Percentiles rank a stretch among this genome's conserved stretches.
phyloP scores from a whole-genome alignment of 2,113 vertebrate genomes.

The Cricetomys ansorgei region DNA sequence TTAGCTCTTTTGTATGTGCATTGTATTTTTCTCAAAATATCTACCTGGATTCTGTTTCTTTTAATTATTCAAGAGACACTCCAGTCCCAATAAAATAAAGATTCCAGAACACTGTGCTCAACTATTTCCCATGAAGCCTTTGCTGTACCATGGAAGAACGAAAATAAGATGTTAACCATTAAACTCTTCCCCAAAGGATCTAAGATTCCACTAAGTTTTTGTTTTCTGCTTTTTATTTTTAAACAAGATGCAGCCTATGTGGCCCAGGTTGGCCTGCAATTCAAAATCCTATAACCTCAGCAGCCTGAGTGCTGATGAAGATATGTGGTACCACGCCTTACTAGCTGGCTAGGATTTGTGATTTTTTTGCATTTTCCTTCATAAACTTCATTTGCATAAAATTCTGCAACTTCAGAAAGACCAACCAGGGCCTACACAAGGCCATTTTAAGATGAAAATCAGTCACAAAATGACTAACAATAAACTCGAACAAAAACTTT shows the following conservation, averaged over 20 bases:
- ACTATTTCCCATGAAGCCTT: slow-evolving; percentile 7
- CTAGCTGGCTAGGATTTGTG: neutral
- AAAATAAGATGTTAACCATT: neutral
- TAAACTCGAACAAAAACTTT: neutral
- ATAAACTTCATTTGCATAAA: neutral
- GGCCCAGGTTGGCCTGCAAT: neutral
- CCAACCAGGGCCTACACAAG: neutral
- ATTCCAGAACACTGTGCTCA: neutral
- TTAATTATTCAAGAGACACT: slow-evolving; percentile 25
- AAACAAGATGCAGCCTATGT: neutral
- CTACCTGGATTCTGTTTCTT: neutral
- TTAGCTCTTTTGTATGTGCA: neutral
- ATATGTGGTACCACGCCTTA: neutral
- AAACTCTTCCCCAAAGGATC: neutral
- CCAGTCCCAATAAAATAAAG: slow-evolving; percentile 16
- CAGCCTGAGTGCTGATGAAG: neutral
- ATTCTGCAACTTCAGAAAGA: neutral
- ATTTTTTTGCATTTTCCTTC: no score
- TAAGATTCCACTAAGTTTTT: neutral
- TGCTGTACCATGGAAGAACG: neutral
- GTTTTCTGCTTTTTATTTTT: neutral
- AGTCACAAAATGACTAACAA: neutral
- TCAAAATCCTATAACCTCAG: neutral
- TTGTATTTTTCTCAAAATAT: neutral
- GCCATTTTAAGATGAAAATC: neutral